Evolutionary conservation across 2,888 invertebrate genomes (phyloP), one percentile per base, ranked within the genome.

Genomic region (Lobophora halterata): DNA sequence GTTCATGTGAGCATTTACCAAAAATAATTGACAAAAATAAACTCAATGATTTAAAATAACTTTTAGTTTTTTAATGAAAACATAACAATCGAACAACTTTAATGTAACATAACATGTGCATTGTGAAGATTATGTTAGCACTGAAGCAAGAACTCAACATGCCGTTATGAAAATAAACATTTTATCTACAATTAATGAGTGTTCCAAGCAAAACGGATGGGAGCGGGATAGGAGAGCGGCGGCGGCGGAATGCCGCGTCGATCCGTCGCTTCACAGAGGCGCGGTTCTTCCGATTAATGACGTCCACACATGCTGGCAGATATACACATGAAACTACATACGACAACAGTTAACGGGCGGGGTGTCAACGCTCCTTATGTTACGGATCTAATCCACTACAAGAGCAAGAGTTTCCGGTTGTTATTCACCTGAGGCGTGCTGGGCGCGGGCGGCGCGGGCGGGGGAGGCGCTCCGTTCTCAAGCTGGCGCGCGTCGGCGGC

Each of bases 381-480:
- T 71, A 76, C 63, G 67, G 68, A 59, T 71, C 79, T 80, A 82
- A 70, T 75, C 81, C 74, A 79, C 85, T 85, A 85, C 85, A 65
- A 75, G 72, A 71, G 72, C 76, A 72, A 77, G 74, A 67, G 61
- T 57, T 64, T 65, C 75, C 71, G 65, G 74, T 45, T 35, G 39
- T 46, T 83, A 83, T 71, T 85, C 85, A 87, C 86, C 86, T 87
- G 86, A 50, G 65, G 63, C 51, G 59, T 43, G 49, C 43, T 54
- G 30, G 38, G 50, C 39, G 55, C 46, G 52, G 49, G 43, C 64
- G 61, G 54, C 58, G 58, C 32, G 65, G 41, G 42, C 44, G 33
- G 34, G 47, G 32, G 27, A 46, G 44, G 39, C 46, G 37, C 34
- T 39, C 46, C 32, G 34, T 43, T 45, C 37, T 41, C 43, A 34